Evolutionary conservation across 1,140 invertebrate species (phyloP).

Genomic region (Bombus turneri): DNA sequence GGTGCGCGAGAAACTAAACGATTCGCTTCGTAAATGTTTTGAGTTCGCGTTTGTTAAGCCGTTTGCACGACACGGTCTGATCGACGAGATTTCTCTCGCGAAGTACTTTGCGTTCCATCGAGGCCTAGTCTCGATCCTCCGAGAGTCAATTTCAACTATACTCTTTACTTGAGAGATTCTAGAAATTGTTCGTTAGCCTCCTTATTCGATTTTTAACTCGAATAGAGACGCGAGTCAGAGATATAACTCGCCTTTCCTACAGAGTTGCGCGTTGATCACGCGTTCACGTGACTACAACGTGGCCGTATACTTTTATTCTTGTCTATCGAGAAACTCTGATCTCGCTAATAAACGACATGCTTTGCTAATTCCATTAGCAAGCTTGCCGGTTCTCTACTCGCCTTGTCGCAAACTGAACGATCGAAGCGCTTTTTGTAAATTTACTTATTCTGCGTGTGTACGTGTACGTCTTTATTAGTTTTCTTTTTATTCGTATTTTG

Average conservation of each 20-base stretch:
- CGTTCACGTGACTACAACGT: not conserved
- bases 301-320: not conserved
- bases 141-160: not conserved
- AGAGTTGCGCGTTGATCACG: not conserved
- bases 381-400: not conserved
- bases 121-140: not conserved
- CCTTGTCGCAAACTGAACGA: conserved; percentile 32
- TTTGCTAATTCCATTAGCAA: conserved; percentile 9
- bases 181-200: not conserved
- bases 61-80: not conserved
- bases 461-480: not conserved
- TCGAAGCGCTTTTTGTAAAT: conserved; percentile 29
- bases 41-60: not conserved
- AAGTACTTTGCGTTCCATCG: not conserved
- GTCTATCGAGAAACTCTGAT: too few species aligned
- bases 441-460: conserved; percentile 16
- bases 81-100: not conserved
- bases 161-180: not conserved
- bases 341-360: conserved; percentile 2
- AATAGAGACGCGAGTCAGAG: not conserved
- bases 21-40: conserved; percentile 25
- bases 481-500: not conserved
- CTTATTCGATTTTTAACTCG: not conserved
- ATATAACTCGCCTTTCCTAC: not conserved
- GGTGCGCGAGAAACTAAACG: conserved; percentile 53